Percentiles rank a stretch among this genome's conserved stretches.
Evolutionary conservation across 2,888 invertebrate genomes (phyloP).

Genomic region (Imbricaverruca yamaguchii): DNA sequence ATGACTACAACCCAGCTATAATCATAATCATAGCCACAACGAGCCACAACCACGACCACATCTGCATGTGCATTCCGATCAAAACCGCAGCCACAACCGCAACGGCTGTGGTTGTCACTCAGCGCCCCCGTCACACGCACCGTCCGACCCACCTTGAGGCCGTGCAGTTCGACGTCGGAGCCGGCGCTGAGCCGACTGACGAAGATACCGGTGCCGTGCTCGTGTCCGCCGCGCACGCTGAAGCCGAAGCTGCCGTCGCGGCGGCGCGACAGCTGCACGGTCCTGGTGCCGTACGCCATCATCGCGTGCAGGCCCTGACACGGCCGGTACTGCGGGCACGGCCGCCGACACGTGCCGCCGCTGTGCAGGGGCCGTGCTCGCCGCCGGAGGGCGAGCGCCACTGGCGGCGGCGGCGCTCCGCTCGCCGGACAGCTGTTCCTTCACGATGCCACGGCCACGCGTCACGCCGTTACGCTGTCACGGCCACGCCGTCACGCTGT

Average conservation of each 20-base stretch:
- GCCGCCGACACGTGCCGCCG: neutral
- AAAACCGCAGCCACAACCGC: too few relatives aligned
- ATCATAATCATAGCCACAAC: too few relatives aligned
- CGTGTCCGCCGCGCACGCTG: constrained; percentile 74
- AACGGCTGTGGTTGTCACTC: too few relatives aligned
- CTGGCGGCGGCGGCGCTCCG: too few relatives aligned
- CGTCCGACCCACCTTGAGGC: constrained; percentile 48
- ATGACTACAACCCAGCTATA: too few relatives aligned
- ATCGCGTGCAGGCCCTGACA: constrained; percentile 24
- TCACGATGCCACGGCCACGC: neutral
- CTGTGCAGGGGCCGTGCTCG: too few relatives aligned
- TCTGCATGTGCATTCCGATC: too few relatives aligned
- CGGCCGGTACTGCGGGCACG: neutral
- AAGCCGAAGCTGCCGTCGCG: constrained; percentile 59
- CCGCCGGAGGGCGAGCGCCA: too few relatives aligned
- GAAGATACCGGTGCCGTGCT: constrained; percentile 87
- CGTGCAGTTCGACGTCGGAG: constrained; percentile 78
- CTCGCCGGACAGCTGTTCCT: too few relatives aligned
- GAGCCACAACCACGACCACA: too few relatives aligned
- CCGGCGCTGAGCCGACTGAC: constrained; percentile 78
- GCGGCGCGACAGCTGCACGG: constrained; percentile 35
- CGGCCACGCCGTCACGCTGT: neutral
- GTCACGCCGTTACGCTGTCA: neutral
- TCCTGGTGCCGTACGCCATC: constrained; percentile 33
- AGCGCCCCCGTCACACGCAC: too few relatives aligned